Conservation (phyloP, 2,888 invertebrate genomes). For the Tyria jacobaeae region DNA sequence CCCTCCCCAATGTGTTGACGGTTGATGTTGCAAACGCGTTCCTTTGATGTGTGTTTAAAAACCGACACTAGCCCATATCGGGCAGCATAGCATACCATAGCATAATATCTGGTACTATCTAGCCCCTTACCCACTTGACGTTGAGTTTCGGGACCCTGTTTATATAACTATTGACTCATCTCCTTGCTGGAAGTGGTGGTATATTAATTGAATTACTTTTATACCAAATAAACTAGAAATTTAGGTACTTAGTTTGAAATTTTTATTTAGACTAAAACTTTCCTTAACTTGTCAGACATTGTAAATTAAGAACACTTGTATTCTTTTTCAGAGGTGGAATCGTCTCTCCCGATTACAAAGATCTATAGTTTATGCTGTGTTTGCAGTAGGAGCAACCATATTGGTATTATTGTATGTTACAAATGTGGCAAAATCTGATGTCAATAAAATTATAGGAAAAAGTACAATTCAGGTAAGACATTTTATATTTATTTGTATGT, state of each 20-base stretch:
- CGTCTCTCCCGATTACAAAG: constrained; percentile 94
- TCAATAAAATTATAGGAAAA: constrained; percentile 56
- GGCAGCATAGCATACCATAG: too few relatives aligned
- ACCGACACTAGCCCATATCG: too few relatives aligned
- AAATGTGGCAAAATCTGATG: constrained; percentile 55
- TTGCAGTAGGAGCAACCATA: constrained; percentile 86
- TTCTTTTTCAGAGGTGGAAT: constrained; percentile 92
- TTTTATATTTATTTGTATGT: not conserved
- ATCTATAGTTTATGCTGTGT: constrained; percentile 89
- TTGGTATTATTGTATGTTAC: constrained; percentile 87
- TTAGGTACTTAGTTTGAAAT: too few relatives aligned
- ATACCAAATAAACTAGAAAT: not conserved
- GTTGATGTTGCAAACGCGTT: too few relatives aligned
- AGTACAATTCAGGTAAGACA: constrained; percentile 64
- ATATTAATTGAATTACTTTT: too few relatives aligned
- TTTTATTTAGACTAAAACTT: not conserved
- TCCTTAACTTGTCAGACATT: not conserved
- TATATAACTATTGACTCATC: too few relatives aligned
- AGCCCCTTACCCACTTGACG: too few relatives aligned
- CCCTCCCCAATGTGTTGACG: too few relatives aligned
- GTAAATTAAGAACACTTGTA: not conserved
- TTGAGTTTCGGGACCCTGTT: too few relatives aligned
- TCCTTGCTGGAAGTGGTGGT: too few relatives aligned
- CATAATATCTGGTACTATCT: too few relatives aligned
- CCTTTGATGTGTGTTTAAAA: too few relatives aligned